Base-by-base conservation (phyloP, 2,797 vertebrate species). In the Phrynocephalus vlangalii region DNA sequence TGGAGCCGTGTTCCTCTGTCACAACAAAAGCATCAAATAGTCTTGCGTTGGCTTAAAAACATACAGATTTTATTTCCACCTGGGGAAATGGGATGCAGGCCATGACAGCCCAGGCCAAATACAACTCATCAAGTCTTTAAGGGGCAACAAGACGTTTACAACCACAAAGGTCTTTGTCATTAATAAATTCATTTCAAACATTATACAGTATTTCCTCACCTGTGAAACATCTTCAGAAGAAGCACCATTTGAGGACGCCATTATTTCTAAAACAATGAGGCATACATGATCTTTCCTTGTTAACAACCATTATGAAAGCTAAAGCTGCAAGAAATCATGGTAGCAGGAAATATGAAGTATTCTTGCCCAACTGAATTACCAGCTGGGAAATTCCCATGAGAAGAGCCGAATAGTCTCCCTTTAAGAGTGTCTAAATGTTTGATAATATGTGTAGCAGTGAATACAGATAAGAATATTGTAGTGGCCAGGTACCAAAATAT, bases 251-350 rank as follows among this genome's bases (percentile, higher is more conserved):
- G 78, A 15, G 16, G 33, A 82, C 76, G 72, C 1, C 0, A 18
- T 86, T 24, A 0, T 0, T 0, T 5, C 0, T 1, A 16, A 30
- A 76, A 22, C 20, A n/a, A 71, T 83, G 1, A 68, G 88, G 0
- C 24, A 28, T 50, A 24, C n/a, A 81, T 77, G 10, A 0, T 1
- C 6, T 76, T 22, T 82, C 66, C 10, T 0, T 16, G 1, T 82
- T 24, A 66, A 28, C 18, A 22, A 16, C 8, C 75, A 83, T 30
- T 79, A 78, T n/a, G 80, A 48, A 3, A 56, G 0, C 3, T 50
- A 44, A 7, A 76, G 6, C 60, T 70, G 1, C 13, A 78, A 44
- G 7, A 77, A 78, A 5, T 44, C 5, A 48, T 44, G 82, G 22
- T 28, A 72, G 52, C 0, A 3, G 1, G 38, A 77, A 86, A 63